These are phyloP conservation scores for Pempheris klunzingeri DNA, from an alignment of 2,797 vertebrate species.

Conservation along the genomic window DNA sequence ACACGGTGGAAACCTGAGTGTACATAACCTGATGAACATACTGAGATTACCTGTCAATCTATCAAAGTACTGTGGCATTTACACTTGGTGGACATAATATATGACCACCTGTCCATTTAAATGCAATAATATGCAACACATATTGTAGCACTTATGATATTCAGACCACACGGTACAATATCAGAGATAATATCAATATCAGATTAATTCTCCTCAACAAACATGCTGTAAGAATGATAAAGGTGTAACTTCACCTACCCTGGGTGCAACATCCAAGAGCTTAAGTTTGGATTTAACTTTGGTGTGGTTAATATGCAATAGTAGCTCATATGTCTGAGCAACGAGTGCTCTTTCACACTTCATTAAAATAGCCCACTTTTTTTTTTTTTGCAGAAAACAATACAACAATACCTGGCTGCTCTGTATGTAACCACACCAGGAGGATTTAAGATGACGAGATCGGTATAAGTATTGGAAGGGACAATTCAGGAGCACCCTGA, in stretches of 20 bases:
- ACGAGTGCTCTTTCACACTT: too few species aligned
- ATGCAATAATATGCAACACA: neutral
- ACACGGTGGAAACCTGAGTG: constrained; percentile 34
- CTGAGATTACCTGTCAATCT: constrained; percentile 44
- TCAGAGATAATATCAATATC: too few species aligned
- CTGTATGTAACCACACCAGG: neutral
- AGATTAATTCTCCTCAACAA: neutral
- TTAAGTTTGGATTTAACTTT: too few species aligned
- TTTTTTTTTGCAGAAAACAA: neutral
- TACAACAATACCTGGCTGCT: neutral
- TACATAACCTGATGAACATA: constrained; percentile 45
- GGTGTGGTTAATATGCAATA: too few species aligned
- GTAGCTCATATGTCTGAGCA: too few species aligned
- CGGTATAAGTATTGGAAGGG: neutral
- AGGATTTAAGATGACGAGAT: neutral
- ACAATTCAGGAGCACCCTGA: neutral
- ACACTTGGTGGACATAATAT: constrained; percentile 4
- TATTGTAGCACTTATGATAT: neutral
- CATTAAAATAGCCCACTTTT: neutral
- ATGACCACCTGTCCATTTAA: constrained; percentile 23
- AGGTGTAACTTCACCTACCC: too few species aligned
- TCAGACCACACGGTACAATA: too few species aligned
- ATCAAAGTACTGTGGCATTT: constrained; percentile 13
- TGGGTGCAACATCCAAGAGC: too few species aligned
- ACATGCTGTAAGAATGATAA: too few species aligned